Conservation (phyloP, 2,888 invertebrate genomes). For the Oxyteleia sp. region DNA sequence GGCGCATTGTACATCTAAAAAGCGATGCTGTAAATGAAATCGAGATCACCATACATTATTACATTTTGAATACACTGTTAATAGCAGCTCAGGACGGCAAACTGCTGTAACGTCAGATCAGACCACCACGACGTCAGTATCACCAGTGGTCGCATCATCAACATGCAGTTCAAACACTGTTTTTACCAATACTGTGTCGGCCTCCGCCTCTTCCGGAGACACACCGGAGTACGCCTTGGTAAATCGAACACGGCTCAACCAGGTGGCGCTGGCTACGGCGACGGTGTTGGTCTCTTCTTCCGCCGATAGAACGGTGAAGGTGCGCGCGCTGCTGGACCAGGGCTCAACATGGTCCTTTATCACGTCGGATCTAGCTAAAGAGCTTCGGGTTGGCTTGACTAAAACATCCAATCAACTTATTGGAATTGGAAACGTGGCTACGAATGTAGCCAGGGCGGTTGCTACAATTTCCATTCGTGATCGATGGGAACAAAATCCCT, state of each 20-base stretch:
- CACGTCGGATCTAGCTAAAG: neutral
- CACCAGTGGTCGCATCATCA: no score
- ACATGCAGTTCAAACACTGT: no score
- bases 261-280: slow-evolving; percentile 28
- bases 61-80: no score
- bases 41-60: no score
- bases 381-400: neutral
- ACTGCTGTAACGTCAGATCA: no score
- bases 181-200: no score
- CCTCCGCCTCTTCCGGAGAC: neutral
- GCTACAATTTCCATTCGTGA: slow-evolving; percentile 9
- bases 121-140: no score
- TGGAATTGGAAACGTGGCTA: neutral
- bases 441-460: neutral
- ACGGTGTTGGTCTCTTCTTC: slow-evolving; percentile 13
- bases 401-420: neutral
- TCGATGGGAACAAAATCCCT: slow-evolving; percentile 4
- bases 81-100: no score
- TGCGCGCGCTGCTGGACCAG: slow-evolving; percentile 25
- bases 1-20: no score
- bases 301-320: neutral
- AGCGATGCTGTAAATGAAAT: no score
- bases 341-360: slow-evolving; percentile 20
- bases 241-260: neutral
- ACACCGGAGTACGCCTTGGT: no score